Evolutionary conservation across 1,140 invertebrate genomes (phyloP).

Genomic region (Melitaea cinxia): DNA sequence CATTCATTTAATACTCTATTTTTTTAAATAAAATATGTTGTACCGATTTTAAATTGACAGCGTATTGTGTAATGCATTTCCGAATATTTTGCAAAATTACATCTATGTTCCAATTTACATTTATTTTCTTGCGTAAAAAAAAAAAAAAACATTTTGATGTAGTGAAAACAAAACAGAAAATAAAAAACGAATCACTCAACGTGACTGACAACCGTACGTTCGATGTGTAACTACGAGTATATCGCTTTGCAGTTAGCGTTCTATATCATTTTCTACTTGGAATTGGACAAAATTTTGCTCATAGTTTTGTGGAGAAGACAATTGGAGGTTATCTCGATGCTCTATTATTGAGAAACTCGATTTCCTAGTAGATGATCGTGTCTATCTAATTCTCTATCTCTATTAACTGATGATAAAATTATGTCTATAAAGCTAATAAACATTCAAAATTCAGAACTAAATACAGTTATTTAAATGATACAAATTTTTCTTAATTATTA

Average conservation of each 20-base stretch:
- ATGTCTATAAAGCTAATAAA: neutral
- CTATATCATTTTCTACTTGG: conserved; percentile 5
- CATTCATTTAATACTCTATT: too few species aligned
- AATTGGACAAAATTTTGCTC: conserved; percentile 14
- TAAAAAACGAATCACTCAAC: neutral
- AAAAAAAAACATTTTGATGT: neutral
- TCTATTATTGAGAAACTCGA: conserved; percentile 63
- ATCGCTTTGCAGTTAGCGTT: neutral
- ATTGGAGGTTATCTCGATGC: conserved; percentile 48
- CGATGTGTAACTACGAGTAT: neutral
- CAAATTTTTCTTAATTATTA: too few species aligned
- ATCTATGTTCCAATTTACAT: too few species aligned
- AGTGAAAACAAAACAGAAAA: neutral
- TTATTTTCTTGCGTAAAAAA: too few species aligned
- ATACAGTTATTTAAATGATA: neutral
- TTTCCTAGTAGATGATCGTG: conserved; percentile 65
- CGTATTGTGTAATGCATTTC: too few species aligned
- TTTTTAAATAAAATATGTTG: too few species aligned
- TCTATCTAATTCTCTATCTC: conserved; percentile 59
- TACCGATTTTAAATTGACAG: too few species aligned
- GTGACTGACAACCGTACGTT: neutral
- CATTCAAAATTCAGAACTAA: neutral
- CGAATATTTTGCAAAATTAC: too few species aligned
- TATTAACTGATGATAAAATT: conserved; percentile 45
- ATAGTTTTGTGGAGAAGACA: conserved; percentile 41